Conservation (phyloP, 2,113 vertebrate genomes). For the Coptodon bakossiorum region DNA sequence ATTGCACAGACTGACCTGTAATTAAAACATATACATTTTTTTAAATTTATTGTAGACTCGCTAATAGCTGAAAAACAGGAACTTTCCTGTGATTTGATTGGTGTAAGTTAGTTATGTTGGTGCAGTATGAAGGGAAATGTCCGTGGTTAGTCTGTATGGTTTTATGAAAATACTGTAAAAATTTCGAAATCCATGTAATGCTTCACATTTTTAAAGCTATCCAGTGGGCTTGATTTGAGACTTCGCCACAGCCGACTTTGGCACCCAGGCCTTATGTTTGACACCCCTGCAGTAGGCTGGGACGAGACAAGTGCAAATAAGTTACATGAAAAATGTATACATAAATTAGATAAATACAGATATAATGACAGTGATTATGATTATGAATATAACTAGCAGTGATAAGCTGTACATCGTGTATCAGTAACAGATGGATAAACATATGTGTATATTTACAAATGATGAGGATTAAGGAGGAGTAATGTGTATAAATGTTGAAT, state of each 20-base stretch:
- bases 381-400: neutral
- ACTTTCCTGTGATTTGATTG: neutral
- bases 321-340: neutral
- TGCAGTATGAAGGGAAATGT: fast-evolving
- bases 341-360: neutral
- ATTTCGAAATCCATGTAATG: too few species aligned
- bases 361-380: neutral
- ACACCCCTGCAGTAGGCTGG: neutral
- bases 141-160: too few species aligned
- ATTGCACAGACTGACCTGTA: neutral
- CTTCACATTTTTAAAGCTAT: neutral
- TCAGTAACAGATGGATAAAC: neutral
- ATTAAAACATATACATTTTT: neutral
- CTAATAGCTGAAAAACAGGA: neutral
- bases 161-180: too few species aligned
- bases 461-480: fast-evolving
- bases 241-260: fast-evolving
- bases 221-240: neutral
- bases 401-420: neutral
- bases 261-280: neutral
- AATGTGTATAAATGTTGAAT: neutral
- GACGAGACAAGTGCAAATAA: neutral
- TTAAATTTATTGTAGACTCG: fast-evolving
- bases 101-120: neutral
- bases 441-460: neutral